Evolutionary conservation across 1,140 invertebrate genomes (phyloP).

Genomic region (Drosophila pruinosa): DNA sequence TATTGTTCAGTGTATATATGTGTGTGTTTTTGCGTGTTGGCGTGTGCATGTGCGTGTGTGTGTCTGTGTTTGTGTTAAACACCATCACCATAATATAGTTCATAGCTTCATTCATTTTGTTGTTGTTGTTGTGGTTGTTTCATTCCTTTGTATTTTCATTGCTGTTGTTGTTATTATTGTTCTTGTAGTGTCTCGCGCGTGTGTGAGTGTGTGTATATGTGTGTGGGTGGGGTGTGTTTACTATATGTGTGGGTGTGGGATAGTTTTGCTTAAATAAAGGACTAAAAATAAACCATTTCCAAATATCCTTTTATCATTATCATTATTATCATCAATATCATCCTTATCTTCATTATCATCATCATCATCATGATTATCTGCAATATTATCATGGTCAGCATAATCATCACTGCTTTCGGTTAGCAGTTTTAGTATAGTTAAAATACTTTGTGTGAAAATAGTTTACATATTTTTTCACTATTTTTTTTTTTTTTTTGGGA

Average conservation of each 20-base stretch:
- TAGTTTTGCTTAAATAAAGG: constrained; percentile 66
- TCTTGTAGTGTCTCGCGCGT: constrained; percentile 17
- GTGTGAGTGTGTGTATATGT: constrained; percentile 12
- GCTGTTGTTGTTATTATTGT: constrained; percentile 17
- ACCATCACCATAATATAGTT: constrained; percentile 64
- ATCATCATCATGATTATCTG: neutral
- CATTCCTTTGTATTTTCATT: constrained; percentile 5
- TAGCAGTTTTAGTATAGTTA: constrained; percentile 28
- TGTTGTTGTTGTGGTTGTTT: constrained; percentile 16
- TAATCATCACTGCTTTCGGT: constrained; percentile 26
- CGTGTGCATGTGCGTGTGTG: constrained; percentile 29
- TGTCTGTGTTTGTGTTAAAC: constrained; percentile 61
- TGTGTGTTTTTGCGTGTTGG: constrained; percentile 16
- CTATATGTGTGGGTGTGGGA: constrained; percentile 10
- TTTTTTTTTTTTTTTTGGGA: constrained; percentile 1
- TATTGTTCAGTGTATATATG: constrained; percentile 12
- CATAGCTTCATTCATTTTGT: constrained; percentile 15
- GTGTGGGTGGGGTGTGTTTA: constrained; percentile 10
- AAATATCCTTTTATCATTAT: constrained; percentile 48
- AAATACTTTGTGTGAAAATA: constrained; percentile 49
- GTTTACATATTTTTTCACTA: constrained; percentile 5
- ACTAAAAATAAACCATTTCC: constrained; percentile 64
- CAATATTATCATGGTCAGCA: neutral
- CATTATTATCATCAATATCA: constrained; percentile 13
- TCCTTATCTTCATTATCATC: neutral